Base-by-base conservation (phyloP, 2,888 invertebrate genomes). In the Caenorhabditis parvicauda region DNA sequence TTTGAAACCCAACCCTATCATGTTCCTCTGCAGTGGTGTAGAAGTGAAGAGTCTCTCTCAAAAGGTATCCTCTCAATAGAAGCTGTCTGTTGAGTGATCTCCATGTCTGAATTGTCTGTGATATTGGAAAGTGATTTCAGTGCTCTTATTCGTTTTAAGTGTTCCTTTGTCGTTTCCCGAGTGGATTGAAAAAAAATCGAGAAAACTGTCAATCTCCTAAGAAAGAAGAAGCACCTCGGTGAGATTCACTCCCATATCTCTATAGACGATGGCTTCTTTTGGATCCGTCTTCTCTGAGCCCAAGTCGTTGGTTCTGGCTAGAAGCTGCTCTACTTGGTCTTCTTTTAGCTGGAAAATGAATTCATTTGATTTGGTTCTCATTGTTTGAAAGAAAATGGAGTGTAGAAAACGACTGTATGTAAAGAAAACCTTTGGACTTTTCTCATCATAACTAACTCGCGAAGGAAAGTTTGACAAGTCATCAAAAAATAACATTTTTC, bases 241-340 rank as follows among this genome's bases (percentile, higher is more conserved):
- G 50, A 68, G 57, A 49, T 50, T 63, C 32, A 51, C 59, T 27
- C 65, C 70, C 70, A 67, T 70, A 21, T 60, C 67, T 43, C 67
- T 63, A 50, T 67, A 70, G 38, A 67, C 67, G 47, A 70, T 55
- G 35, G 74, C 58, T 39, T 72, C 69, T 54, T 82, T 77, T 21
- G 89, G 89, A 79, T 87, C 87, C 59, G 77, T 80, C 72, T 84
- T 83, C 70, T 83, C 82, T 52, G 88, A 87, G 71, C 90, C 88
- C 68, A 90, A 84, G 77, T 88, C 88, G 82, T 92, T 91, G n/a
- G 91, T 90, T 83, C 90, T 89, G 50, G 88, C 86, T 59, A 91
- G 87, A 59, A 92, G 87, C 82, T 91, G 90, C 77, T 90, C 90
- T 75, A 91, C 90, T 52, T 91, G 90, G 80, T 89, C 89, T 81